Evolutionary conservation across 2,113 vertebrate species (phyloP).

Genomic region (Echinops telfairi): DNA sequence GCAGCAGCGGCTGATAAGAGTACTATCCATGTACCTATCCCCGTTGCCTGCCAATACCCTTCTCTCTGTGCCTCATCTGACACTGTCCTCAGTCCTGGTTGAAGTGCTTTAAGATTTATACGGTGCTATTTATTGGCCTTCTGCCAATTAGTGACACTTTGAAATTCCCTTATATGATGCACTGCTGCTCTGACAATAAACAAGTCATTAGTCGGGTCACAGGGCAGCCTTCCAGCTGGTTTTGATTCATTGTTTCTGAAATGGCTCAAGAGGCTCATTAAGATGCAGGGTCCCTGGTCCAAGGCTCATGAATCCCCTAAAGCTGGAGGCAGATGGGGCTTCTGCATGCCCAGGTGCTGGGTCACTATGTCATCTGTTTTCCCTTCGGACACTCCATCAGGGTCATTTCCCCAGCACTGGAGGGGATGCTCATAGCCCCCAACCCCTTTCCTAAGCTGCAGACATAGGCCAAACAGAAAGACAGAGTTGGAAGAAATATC

Average conservation of each 20-base stretch:
- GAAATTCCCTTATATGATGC: conserved; percentile 85
- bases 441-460: neutral
- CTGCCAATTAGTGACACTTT: conserved; percentile 86
- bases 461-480: neutral
- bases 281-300: conserved; percentile 39
- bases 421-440: neutral
- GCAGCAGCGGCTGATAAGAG: neutral
- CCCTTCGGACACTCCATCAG: neutral
- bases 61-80: neutral
- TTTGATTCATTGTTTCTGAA: conserved; percentile 85
- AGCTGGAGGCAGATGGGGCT: conserved; percentile 12
- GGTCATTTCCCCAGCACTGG: neutral
- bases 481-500: too few species aligned
- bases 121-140: conserved; percentile 86
- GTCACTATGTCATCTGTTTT: neutral
- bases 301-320: conserved; percentile 48
- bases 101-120: conserved; percentile 81
- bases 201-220: conserved; percentile 87
- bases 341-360: neutral
- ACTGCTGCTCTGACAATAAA: conserved; percentile 87
- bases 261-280: conserved; percentile 76
- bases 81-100: neutral
- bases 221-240: conserved; percentile 85
- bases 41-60: rapidly evolving
- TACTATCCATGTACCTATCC: neutral